Evolutionary conservation across 2,888 invertebrate genomes (phyloP).

Genomic region (Tethea ocularis): DNA sequence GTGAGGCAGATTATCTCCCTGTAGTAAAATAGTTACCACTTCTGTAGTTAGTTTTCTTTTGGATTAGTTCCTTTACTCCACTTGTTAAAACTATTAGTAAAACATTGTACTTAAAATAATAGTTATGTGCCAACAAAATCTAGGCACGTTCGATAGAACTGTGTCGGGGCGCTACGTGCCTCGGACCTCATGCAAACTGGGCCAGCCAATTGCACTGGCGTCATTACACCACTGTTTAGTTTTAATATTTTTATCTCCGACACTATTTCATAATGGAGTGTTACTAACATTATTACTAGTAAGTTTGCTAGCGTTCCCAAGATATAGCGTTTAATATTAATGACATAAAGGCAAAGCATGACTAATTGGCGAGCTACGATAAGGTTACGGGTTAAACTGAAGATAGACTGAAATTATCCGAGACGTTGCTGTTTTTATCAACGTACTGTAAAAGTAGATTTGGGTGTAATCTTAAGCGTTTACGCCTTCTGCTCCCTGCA

Average conservation of each 20-base stretch:
- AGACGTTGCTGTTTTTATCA: background rate
- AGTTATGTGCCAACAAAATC: constrained; percentile 32
- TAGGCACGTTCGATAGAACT: constrained; percentile 60
- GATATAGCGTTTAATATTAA: background rate
- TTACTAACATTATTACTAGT: too few relatives aligned
- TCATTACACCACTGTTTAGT: constrained; percentile 33
- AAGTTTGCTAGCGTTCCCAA: background rate
- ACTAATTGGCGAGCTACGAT: background rate
- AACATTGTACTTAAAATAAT: constrained; percentile 23
- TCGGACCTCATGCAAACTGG: constrained; percentile 50
- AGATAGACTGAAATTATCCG: background rate
- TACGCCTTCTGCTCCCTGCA: too few relatives aligned
- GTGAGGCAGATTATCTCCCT: too few relatives aligned
- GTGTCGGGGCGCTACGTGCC: constrained; percentile 63
- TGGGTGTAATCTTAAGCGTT: too few relatives aligned
- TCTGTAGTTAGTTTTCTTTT: too few relatives aligned
- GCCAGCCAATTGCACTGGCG: constrained; percentile 55
- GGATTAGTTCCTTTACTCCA: too few relatives aligned
- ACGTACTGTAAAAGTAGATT: too few relatives aligned
- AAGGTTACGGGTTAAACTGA: background rate
- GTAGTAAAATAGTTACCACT: too few relatives aligned
- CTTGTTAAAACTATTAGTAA: too few relatives aligned
- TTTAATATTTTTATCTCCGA: constrained; percentile 13
- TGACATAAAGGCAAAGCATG: background rate
- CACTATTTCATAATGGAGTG: constrained; percentile 11